Evolutionary conservation across 2,113 vertebrate species (phyloP).

Genomic region (Nerophis ophidion): DNA sequence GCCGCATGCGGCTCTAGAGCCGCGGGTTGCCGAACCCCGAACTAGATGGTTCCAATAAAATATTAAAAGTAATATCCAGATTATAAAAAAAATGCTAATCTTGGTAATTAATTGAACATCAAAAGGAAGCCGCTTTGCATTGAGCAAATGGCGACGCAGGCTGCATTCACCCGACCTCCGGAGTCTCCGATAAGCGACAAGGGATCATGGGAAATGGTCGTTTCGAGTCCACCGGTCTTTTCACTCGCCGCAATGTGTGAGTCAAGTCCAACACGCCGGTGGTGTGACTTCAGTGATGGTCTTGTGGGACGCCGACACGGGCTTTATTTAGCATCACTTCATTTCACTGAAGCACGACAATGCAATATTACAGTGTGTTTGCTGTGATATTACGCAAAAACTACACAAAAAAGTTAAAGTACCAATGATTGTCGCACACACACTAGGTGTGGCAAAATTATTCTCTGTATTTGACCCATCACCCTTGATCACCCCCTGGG

Average conservation of each 20-base stretch:
- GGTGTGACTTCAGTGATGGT: not conserved
- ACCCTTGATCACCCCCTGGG: too few species aligned
- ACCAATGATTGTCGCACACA: too few species aligned
- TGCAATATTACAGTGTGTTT: too few species aligned
- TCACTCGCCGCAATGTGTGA: not conserved
- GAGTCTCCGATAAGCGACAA: conserved; percentile 18
- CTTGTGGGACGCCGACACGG: not conserved
- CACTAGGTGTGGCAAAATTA: too few species aligned
- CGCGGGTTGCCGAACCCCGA: too few species aligned
- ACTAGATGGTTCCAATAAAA: conserved; percentile 69
- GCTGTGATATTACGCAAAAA: too few species aligned
- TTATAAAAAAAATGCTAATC: conserved; percentile 56
- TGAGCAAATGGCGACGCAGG: conserved; percentile 38
- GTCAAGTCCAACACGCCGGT: not conserved
- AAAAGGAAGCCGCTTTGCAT: conserved; percentile 59
- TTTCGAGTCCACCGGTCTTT: conserved; percentile 22
- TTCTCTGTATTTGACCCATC: too few species aligned
- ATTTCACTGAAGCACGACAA: too few species aligned
- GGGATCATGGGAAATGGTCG: conserved; percentile 33
- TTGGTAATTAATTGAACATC: conserved; percentile 64
- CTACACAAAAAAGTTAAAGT: too few species aligned
- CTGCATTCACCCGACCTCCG: conserved; percentile 43
- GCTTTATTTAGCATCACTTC: not conserved
- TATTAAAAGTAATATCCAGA: conserved; percentile 44
- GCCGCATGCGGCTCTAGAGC: too few species aligned